phyloP scores from a whole-genome alignment of 1,140 invertebrate species.

The Trichonephila clavata region DNA sequence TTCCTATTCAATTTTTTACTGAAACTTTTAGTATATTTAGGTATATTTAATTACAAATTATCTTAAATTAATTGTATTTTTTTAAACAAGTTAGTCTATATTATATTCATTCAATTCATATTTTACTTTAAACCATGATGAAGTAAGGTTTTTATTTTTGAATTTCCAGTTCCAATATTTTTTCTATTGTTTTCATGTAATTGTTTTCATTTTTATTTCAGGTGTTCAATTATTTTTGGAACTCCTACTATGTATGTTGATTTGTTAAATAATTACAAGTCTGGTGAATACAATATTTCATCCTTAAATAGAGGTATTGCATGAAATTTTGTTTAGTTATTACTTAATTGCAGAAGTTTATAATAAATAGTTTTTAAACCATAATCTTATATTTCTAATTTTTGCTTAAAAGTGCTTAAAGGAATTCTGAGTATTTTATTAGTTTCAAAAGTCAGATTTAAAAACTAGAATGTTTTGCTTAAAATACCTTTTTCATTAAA shows the following conservation, averaged over 20 bases:
- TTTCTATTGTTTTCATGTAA: not conserved
- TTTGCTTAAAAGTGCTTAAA: not conserved
- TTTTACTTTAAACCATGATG: not conserved
- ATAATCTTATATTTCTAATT: not conserved
- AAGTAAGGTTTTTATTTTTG: not conserved
- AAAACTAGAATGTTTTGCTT: too few species aligned
- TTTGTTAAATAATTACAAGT: slow-evolving; percentile 83
- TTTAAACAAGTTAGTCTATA: not conserved
- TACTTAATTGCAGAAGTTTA: not conserved
- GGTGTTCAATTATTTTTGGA: slow-evolving; percentile 92
- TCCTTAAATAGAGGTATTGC: slow-evolving; percentile 83
- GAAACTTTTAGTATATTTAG: not conserved
- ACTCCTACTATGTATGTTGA: slow-evolving; percentile 99
- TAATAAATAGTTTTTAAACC: too few species aligned
- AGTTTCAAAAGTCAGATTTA: not conserved
- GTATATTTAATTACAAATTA: not conserved
- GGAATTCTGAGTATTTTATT: not conserved
- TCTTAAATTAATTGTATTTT: not conserved
- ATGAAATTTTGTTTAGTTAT: not conserved
- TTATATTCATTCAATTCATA: not conserved
- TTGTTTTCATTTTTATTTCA: slow-evolving; percentile 78
- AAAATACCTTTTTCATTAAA: too few species aligned
- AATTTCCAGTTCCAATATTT: too few species aligned
- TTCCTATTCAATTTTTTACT: too few species aligned
- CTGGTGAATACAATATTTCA: slow-evolving; percentile 80